Percentiles rank a stretch among this genome's conserved stretches.
These are phyloP conservation scores for Antigone vipio DNA, from an alignment of 2,113 vertebrate genomes.

Conservation along the genomic window DNA sequence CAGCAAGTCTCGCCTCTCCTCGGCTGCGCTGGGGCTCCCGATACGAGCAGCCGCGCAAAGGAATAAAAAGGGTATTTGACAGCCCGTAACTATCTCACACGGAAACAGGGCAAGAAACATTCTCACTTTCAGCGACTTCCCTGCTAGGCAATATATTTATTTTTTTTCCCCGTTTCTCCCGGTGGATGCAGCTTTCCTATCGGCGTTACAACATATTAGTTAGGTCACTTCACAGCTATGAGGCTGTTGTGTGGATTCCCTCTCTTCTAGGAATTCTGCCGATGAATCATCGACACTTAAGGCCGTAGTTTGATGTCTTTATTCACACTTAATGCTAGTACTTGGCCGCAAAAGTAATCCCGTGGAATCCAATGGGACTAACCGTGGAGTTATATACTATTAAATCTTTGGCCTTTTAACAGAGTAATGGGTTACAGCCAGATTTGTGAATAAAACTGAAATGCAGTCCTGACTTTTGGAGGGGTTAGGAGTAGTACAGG, in stretches of 20 bases:
- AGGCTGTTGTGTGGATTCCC: slow-evolving; percentile 23
- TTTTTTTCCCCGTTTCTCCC: neutral
- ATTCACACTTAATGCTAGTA: slow-evolving; percentile 49
- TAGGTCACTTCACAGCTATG: slow-evolving; percentile 49
- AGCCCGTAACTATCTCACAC: neutral
- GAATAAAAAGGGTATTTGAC: neutral
- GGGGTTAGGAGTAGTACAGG: neutral
- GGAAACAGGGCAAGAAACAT: neutral
- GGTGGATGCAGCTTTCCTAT: neutral
- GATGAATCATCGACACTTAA: slow-evolving; percentile 50
- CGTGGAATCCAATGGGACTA: slow-evolving; percentile 48
- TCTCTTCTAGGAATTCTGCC: slow-evolving; percentile 43
- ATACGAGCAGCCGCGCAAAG: neutral
- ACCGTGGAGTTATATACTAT: slow-evolving; percentile 16
- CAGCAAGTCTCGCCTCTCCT: neutral
- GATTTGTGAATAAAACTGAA: slow-evolving; percentile 41
- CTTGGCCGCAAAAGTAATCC: slow-evolving; percentile 53
- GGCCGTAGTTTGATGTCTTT: slow-evolving; percentile 48
- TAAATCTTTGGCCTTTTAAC: slow-evolving; percentile 53
- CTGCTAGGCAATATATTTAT: neutral
- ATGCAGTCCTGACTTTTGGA: neutral
- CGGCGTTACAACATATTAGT: neutral
- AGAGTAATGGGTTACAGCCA: slow-evolving; percentile 31
- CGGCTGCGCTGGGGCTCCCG: accelerated
- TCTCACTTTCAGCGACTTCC: neutral